A percentile compares a stretch with the other conserved stretches of the same genome.
Evolutionary conservation across 2,113 vertebrate genomes (phyloP).

Genomic region (Rhynchomys soricoides): DNA sequence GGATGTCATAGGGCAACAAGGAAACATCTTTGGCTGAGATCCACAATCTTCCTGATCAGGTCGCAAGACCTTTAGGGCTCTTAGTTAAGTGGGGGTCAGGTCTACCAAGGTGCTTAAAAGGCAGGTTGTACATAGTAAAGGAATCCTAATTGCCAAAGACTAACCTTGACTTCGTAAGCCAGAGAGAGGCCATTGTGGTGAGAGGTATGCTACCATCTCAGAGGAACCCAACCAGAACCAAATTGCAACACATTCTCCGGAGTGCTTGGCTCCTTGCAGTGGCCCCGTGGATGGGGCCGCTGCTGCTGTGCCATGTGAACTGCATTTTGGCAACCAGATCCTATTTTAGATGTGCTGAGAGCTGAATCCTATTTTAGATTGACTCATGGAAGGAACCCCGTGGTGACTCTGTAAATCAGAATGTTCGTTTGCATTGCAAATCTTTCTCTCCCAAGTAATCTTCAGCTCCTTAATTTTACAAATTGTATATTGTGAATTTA

Average conservation of each 20-base stretch:
- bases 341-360: conserved; percentile 60
- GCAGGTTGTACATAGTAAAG: background rate
- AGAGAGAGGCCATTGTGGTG: background rate
- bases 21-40: background rate
- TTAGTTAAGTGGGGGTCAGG: fast-evolving
- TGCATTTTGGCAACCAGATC: conserved; percentile 39
- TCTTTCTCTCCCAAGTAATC: conserved; percentile 52
- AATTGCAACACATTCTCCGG: background rate
- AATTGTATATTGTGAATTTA: conserved; percentile 49
- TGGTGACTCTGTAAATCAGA: conserved; percentile 74
- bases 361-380: conserved; percentile 59
- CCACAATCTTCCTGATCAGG: background rate
- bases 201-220: fast-evolving
- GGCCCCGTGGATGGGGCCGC: fast-evolving
- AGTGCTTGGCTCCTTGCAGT: background rate
- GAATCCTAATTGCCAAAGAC: too few species aligned
- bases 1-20: background rate
- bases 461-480: conserved; percentile 67
- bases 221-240: background rate
- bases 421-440: conserved; percentile 74
- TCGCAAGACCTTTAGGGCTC: background rate
- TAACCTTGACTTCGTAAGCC: background rate
- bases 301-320: background rate
- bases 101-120: background rate
- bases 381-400: conserved; percentile 68